Evolutionary conservation across 2,888 invertebrate species (phyloP).

Genomic region (Ormyrus labotus): DNA sequence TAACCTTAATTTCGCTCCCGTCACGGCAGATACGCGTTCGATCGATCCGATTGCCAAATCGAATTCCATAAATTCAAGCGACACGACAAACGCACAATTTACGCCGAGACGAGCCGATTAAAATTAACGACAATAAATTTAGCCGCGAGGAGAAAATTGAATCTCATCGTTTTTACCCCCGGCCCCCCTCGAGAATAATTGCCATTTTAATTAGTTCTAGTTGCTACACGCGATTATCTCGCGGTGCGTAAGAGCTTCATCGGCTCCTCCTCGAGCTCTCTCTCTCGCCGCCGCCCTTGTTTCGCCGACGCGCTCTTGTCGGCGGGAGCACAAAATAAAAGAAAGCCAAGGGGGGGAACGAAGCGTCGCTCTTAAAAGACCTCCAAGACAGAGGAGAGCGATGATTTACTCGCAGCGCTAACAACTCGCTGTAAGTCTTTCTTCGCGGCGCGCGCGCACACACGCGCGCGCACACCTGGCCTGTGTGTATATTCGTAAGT

Average conservation of each 20-base stretch:
- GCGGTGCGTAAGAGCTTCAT: conserved; percentile 9
- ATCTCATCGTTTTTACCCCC: neutral
- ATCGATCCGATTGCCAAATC: too few species aligned
- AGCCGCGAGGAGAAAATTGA: conserved; percentile 11
- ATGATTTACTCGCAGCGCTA: conserved; percentile 52
- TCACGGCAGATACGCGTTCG: too few species aligned
- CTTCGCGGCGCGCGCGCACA: neutral
- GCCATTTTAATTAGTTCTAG: conserved; percentile 41
- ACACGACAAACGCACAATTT: neutral
- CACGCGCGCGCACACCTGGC: neutral
- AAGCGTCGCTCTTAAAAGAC: conserved; percentile 5
- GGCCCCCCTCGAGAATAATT: conserved; percentile 18
- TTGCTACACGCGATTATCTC: neutral
- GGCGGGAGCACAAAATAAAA: too few species aligned
- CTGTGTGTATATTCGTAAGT: conserved; percentile 13
- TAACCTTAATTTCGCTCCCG: too few species aligned
- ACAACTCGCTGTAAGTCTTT: conserved; percentile 13
- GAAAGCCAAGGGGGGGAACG: neutral
- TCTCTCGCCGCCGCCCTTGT: neutral
- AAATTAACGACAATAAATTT: conserved; percentile 17
- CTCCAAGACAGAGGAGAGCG: conserved; percentile 3
- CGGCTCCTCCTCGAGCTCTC: neutral
- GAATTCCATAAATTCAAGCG: neutral
- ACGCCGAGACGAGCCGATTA: neutral
- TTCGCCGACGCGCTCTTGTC: neutral